Evolutionary conservation across 1,140 invertebrate species (phyloP).

Genomic region (Drosophila nigrodunni): DNA sequence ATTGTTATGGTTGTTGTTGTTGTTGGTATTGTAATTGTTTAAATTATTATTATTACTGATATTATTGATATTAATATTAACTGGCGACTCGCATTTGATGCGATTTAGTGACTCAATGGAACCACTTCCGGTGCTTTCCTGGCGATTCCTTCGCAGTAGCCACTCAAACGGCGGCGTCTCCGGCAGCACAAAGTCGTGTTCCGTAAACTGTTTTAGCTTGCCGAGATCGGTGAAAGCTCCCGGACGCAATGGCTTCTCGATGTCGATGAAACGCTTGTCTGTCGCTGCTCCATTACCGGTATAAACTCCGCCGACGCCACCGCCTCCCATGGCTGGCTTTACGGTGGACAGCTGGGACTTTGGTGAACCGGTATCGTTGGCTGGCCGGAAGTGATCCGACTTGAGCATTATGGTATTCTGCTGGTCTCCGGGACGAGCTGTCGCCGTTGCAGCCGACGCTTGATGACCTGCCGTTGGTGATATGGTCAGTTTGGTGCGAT

Average conservation of each 20-base stretch:
- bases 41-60: constrained; percentile 1
- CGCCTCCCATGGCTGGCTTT: constrained; percentile 23
- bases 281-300: constrained; percentile 10
- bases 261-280: constrained; percentile 84
- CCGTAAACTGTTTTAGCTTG: constrained; percentile 85
- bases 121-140: constrained; percentile 63
- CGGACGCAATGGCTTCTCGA: constrained; percentile 88
- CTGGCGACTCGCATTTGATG: constrained; percentile 52
- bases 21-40: constrained; percentile 32
- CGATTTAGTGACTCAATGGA: constrained; percentile 78
- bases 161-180: constrained; percentile 89
- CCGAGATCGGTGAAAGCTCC: constrained; percentile 89
- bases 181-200: constrained; percentile 87
- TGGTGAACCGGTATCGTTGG: constrained; percentile 89
- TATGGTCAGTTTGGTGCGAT: constrained; percentile 95
- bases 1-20: constrained; percentile 60
- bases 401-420: constrained; percentile 91
- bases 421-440: constrained; percentile 34
- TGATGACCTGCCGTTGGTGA: constrained; percentile 89
- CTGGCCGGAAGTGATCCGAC: constrained; percentile 95
- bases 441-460: constrained; percentile 43
- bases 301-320: constrained; percentile 1
- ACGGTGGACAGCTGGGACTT: constrained; percentile 25
- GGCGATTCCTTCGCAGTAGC: constrained; percentile 84
- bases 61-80: constrained; percentile 42